Base-by-base conservation (phyloP, 2,113 vertebrate genomes). In the Lepidothrix coronata region DNA sequence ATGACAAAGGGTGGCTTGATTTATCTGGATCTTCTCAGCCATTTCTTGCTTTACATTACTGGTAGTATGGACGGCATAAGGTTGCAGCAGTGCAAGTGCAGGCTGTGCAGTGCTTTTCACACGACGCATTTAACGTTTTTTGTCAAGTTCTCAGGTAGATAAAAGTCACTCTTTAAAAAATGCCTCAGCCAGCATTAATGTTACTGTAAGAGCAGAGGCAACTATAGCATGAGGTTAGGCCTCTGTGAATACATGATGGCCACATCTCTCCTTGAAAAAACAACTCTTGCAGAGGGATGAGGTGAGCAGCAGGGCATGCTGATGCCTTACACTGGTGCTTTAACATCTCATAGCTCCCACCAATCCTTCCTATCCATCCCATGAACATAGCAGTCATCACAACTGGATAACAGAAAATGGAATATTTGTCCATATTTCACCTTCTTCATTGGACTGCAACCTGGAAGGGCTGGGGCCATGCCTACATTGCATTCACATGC, bases 291-390 rank as follows among this genome's bases (percentile, higher is more conserved):
- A 12, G 11, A 12, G 0, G 35, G 46, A 2, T 57, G 22, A 41
- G 1, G 3, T 43, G 55, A 66, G n/a, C 37, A 61, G 35, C 23
- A 12, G 24, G 28, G 12, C 18, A 35, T 0, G 1, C 13, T 75
- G 75, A 33, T 57, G 12, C 8, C 33, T 68, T 24, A 30, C 16
- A 7, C 31, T 46, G 31, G 3, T 14, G 8, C n/a, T 83, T 83
- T 35, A 61, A 5, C 4, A 8, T 22, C 46, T 66, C 66, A n/a
- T 3, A 43, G 6, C 51, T 54, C n/a, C 27, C 67, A 62, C 14
- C 21, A 30, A 14, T 15, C 46, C 37, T 19, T 18, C 23, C 37
- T 30, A 14, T 39, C 35, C 21, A 82, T 10, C 13, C 41, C 61
- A 31, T 13, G 41, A 78, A 72, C n/a, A 30, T 7, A 67, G 16